phyloP scores from a whole-genome alignment of 2,797 vertebrate genomes.

The Falco novaeseelandiae region DNA sequence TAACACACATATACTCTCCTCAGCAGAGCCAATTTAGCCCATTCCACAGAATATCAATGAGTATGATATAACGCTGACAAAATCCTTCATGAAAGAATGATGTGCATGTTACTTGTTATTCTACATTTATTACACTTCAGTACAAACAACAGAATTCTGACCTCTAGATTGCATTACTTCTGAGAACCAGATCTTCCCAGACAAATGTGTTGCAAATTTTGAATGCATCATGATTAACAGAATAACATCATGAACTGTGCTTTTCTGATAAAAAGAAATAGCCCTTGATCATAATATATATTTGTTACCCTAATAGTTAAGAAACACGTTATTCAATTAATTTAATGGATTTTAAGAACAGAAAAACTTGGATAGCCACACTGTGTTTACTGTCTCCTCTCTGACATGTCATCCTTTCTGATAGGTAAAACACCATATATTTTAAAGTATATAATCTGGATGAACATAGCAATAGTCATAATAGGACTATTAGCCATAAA shows the following conservation, averaged over 20 bases:
- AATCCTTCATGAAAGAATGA: neutral
- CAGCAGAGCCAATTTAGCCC: neutral
- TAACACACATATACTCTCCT: neutral
- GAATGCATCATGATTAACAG: neutral
- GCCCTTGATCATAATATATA: neutral
- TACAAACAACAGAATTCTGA: constrained; percentile 4
- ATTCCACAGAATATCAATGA: neutral
- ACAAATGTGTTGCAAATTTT: neutral
- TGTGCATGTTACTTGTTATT: neutral
- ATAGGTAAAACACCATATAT: neutral
- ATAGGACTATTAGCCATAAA: neutral
- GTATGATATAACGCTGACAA: neutral
- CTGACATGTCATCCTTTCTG: neutral
- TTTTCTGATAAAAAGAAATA: neutral
- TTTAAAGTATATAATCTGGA: neutral
- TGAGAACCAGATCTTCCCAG: neutral
- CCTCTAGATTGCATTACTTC: neutral
- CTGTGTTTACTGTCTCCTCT: neutral
- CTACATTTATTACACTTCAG: neutral
- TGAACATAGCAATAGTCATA: neutral
- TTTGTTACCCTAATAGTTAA: neutral
- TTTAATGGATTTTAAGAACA: neutral
- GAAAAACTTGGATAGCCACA: neutral
- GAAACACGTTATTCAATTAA: neutral
- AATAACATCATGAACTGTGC: neutral